phyloP scores from a whole-genome alignment of 2,113 vertebrate genomes.

The Centrocercus urophasianus region DNA sequence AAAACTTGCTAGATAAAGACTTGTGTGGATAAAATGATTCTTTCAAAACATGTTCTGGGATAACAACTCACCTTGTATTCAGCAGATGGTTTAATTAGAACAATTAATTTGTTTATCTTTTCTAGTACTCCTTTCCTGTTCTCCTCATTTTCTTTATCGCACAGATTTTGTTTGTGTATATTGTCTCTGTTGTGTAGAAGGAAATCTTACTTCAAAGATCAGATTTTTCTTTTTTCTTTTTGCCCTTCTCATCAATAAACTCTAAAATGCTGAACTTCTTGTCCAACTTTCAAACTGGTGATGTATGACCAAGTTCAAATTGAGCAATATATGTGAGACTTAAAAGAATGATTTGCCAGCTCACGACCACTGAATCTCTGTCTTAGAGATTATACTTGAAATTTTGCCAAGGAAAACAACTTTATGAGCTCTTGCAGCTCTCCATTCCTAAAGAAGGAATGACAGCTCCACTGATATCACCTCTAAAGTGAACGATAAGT shows the following conservation, averaged over 20 bases:
- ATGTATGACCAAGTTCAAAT: neutral
- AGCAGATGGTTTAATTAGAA: neutral
- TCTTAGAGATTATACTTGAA: conserved; percentile 57
- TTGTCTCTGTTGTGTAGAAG: neutral
- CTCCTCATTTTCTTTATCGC: neutral
- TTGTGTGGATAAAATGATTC: neutral
- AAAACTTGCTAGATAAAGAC: neutral
- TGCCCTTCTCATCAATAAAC: neutral
- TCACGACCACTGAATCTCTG: neutral
- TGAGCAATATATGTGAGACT: neutral
- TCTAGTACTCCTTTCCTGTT: neutral
- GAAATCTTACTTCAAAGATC: neutral
- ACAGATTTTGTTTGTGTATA: neutral
- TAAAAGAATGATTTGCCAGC: neutral
- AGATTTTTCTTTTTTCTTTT: neutral
- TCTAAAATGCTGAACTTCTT: neutral
- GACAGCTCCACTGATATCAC: conserved; percentile 31
- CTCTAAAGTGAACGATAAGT: neutral
- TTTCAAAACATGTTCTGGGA: neutral
- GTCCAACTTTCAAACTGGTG: neutral
- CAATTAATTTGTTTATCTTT: neutral
- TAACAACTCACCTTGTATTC: neutral
- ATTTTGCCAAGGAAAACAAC: conserved; percentile 57
- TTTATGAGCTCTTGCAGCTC: conserved; percentile 36
- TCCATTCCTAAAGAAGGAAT: conserved; percentile 34